Percentiles rank a stretch among this genome's conserved stretches.
Evolutionary conservation across 2,797 vertebrate genomes (phyloP).

Genomic region (Onychomys leucogaster): DNA sequence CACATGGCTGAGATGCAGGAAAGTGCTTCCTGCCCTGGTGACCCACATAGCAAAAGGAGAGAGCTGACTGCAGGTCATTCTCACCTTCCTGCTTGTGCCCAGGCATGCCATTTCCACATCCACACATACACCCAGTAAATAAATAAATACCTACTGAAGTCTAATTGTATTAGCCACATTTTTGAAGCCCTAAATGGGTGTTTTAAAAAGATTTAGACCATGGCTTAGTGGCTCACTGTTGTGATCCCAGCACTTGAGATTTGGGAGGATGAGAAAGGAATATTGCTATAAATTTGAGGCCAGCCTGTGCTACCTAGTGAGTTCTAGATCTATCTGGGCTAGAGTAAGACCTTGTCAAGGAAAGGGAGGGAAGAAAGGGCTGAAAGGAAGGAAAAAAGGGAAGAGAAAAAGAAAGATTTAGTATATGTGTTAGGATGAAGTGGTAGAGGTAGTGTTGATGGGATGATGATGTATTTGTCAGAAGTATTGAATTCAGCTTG

Average conservation of each 20-base stretch:
- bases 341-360: neutral
- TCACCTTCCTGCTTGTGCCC: neutral
- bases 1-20: neutral
- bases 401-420: neutral
- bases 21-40: neutral
- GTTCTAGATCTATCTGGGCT: neutral
- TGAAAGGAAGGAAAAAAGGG: neutral
- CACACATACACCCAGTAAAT: neutral
- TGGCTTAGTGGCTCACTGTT: neutral
- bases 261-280: neutral
- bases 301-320: neutral
- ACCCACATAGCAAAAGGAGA: neutral
- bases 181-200: neutral
- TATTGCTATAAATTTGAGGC: neutral
- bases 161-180: neutral
- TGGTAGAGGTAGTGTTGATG: neutral
- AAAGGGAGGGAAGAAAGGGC: neutral
- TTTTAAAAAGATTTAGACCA: neutral
- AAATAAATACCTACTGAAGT: neutral
- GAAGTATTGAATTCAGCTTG: constrained; percentile 1
- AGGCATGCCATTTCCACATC: neutral
- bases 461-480: constrained; percentile 14
- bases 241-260: neutral
- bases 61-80: neutral
- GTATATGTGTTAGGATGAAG: constrained; percentile 12